Evolutionary conservation across 92 coral and sea anemone genomes (phyloP).

Genomic region (Umimayanthus kanabou): DNA sequence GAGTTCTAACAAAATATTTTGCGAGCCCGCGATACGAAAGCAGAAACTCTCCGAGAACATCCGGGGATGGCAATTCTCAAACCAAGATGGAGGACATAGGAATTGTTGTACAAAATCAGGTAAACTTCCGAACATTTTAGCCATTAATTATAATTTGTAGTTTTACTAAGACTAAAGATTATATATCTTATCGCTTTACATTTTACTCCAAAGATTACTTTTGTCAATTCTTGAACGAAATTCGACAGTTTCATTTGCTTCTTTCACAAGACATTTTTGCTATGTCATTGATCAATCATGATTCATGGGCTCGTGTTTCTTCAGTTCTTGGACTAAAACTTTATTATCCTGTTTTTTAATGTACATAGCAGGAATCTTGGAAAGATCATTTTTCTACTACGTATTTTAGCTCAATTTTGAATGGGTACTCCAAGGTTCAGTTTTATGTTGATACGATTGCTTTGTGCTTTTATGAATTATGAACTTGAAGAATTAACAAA

Average conservation of each 20-base stretch:
- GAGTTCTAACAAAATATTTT: background rate
- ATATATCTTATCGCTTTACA: background rate
- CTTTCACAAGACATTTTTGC: background rate
- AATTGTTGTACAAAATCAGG: conserved; percentile 84
- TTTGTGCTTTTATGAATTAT: too few species aligned
- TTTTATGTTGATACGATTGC: too few species aligned
- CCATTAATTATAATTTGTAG: background rate
- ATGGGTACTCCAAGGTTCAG: background rate
- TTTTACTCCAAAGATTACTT: background rate
- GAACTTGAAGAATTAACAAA: too few species aligned
- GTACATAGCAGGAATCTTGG: background rate
- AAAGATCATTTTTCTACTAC: too few species aligned
- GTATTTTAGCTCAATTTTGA: too few species aligned
- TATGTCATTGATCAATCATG: conserved; percentile 11
- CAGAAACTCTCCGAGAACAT: conserved; percentile 42
- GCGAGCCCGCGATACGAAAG: conserved; percentile 46
- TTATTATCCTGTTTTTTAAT: background rate
- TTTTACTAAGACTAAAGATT: background rate
- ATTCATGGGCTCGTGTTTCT: background rate
- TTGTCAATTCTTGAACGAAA: background rate
- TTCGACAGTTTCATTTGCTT: background rate
- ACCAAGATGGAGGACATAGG: conserved; percentile 99
- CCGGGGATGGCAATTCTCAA: conserved; percentile 59
- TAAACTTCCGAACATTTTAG: conserved; percentile 25
- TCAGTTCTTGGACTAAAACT: background rate